Base-by-base conservation (phyloP, 2,888 invertebrate genomes). In the Amphipoea lucens region DNA sequence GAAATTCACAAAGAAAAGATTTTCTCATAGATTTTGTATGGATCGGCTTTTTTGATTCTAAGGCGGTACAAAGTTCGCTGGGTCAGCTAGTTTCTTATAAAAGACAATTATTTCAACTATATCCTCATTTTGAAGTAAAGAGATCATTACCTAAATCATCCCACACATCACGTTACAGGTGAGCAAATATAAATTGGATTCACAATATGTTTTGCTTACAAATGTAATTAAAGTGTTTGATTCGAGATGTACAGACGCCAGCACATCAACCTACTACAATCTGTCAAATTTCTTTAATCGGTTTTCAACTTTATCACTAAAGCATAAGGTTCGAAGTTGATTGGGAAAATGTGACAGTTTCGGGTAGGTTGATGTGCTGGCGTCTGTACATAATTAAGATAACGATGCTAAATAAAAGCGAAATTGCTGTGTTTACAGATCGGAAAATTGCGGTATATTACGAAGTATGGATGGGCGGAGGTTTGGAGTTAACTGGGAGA, bases 361-460 rank as follows among this genome's bases (percentile, higher is more conserved):
- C 29, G 29, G 29, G 29, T 29, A 29, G 29, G 29, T 29, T 29
- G 29, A 29, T 29, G 29, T 29, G 29, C 29, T 29, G 29, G 29
- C 29, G 29, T 29, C 29, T 29, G 29, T n/a, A 66, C 29, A 70
- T 90, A 88, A 91, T 90, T 89, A 87, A 82, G 86, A 86, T 79
- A 85, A 80, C n/a, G 11, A 54, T 57, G 71, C 81, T 88, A 81
- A 85, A 88, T 88, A 86, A 89, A 88, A 87, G 86, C 68, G 80
- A 84, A 87, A 88, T 91, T 89, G 86, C 82, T 83, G 82, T 87
- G 87, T 78, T 89, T 82, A 88, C 60, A 81, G 81, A 79, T 90
- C 74, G 90, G 92, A 90, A 92, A 93, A 94, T 93, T 91, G 89
- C 86, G 83, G 88, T 81, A 81, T 82, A 87, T 82, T 81, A 78